A percentile compares a stretch with the other conserved stretches of the same genome.
Conservation (phyloP, 2,888 invertebrate genomes). For the Dryobotodes eremita region DNA sequence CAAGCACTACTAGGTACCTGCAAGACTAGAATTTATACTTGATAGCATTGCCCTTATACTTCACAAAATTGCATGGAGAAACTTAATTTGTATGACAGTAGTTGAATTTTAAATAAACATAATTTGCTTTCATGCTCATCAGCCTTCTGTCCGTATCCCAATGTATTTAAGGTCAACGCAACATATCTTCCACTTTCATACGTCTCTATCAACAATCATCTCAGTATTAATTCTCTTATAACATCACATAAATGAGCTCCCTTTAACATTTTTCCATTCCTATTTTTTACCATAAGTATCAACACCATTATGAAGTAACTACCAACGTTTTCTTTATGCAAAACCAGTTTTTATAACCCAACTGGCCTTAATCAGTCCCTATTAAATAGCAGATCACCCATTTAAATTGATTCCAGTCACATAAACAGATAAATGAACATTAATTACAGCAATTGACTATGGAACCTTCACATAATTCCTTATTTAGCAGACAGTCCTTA, state of each 20-base stretch:
- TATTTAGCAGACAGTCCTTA: slow-evolving; percentile 34
- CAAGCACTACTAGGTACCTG: not conserved
- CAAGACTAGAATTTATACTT: slow-evolving; percentile 3
- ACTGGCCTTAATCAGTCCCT: slow-evolving; percentile 44
- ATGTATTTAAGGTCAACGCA: not conserved
- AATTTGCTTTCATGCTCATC: not conserved
- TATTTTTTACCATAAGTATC: not conserved
- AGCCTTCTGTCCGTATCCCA: not conserved
- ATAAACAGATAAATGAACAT: slow-evolving; percentile 44
- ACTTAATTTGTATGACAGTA: slow-evolving; percentile 4
- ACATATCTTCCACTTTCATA: not conserved
- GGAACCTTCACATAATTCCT: slow-evolving; percentile 57
- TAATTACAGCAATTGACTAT: slow-evolving; percentile 49
- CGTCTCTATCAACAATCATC: not conserved
- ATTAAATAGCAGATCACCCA: slow-evolving; percentile 23
- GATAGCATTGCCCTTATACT: not conserved
- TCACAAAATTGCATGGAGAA: not conserved
- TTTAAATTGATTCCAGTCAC: slow-evolving; percentile 52
- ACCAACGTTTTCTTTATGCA: slow-evolving; percentile 20
- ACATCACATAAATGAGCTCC: not conserved
- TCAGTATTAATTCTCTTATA: not conserved
- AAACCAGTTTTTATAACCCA: slow-evolving; percentile 29
- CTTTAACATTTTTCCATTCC: not conserved
- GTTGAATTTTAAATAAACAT: not conserved
- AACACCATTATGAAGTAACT: slow-evolving; percentile 5